Evolutionary conservation across 2,113 vertebrate species (phyloP).

Genomic region (Nesogale talazaci): DNA sequence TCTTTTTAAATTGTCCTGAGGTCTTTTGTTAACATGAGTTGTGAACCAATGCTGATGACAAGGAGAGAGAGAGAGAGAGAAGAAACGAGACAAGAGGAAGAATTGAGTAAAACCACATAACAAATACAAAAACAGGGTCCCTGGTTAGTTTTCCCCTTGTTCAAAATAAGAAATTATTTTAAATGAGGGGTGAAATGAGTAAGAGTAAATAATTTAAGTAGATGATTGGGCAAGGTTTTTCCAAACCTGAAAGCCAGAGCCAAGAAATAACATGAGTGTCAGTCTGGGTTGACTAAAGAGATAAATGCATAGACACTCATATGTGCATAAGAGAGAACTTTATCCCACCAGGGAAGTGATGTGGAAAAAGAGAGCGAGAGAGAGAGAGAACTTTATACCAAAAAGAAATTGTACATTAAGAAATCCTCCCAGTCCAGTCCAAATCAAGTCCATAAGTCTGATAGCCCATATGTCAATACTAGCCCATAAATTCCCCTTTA

Average conservation of each 20-base stretch:
- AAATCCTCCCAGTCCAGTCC: too few species aligned
- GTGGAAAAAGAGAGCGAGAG: too few species aligned
- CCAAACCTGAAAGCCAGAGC: not conserved
- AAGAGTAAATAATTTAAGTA: not conserved
- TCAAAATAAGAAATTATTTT: constrained; percentile 4
- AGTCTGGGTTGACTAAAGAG: not conserved
- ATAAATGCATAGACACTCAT: not conserved
- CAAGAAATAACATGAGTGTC: not conserved
- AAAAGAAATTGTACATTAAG: too few species aligned
- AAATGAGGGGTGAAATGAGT: not conserved
- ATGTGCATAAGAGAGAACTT: too few species aligned
- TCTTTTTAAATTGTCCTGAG: not conserved
- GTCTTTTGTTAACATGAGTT: not conserved
- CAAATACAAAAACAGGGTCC: not conserved
- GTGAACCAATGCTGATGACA: rapidly evolving
- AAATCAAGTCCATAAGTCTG: too few species aligned
- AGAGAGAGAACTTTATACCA: too few species aligned
- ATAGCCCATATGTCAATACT: too few species aligned
- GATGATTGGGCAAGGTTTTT: not conserved
- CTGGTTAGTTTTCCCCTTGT: too few species aligned
- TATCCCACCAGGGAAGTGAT: too few species aligned
- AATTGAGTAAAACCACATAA: not conserved
- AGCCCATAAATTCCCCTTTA: too few species aligned
- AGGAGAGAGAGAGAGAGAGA: too few species aligned
- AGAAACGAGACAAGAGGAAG: not conserved